Evolutionary conservation across 2,113 vertebrate genomes (phyloP), one percentile per base, ranked within the genome.

Genomic region (Syrrhaptes paradoxus): DNA sequence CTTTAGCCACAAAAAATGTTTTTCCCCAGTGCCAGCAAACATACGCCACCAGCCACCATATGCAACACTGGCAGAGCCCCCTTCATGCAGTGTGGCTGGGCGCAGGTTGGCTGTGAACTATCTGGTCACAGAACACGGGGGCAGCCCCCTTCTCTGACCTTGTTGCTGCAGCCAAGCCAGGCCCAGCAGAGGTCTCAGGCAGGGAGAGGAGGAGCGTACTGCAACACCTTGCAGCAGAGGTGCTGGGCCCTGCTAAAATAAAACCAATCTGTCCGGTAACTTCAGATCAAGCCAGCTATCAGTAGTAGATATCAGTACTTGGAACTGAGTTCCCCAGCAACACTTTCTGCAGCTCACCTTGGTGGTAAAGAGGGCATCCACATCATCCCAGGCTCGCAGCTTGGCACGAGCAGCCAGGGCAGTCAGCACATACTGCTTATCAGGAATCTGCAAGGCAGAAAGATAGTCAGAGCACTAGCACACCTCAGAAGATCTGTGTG

Each of bases 361-460:
- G 28, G 98, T 98, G 90, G 98, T 98, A 57, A 99, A 99, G 68
- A 99, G 97, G 70, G 98, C 98, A 74, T 99, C 99, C 7, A 99
- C 98, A n/a, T 99, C 99, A 28, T 93, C 77, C 99, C 99, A 99
- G 36, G 98, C 98, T 94, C 99, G 98, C 57, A 99, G 98, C 95
- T 99, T 99, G 11, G 99, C 99, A 41, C 99, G 98, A 7, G 99
- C 99, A 24, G 98, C 99, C 87, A 99, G 85, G 17, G 98, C 98
- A 31, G 99, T 99, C 89, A 99, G 97, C 82, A 99, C 98, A 77
- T 98, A 99, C 95, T 99, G 99, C 90, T 99, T 99, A 93, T 99
- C 99, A 63, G 99, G 98, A 87, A 99, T 98, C 99, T 99, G 97
- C 72, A 97, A 96, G 57, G 72, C 78, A 97, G 55, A 96, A 55